These are phyloP conservation scores for Papilio dardanus DNA, from an alignment of 1,140 invertebrate genomes.

Conservation along the genomic window DNA sequence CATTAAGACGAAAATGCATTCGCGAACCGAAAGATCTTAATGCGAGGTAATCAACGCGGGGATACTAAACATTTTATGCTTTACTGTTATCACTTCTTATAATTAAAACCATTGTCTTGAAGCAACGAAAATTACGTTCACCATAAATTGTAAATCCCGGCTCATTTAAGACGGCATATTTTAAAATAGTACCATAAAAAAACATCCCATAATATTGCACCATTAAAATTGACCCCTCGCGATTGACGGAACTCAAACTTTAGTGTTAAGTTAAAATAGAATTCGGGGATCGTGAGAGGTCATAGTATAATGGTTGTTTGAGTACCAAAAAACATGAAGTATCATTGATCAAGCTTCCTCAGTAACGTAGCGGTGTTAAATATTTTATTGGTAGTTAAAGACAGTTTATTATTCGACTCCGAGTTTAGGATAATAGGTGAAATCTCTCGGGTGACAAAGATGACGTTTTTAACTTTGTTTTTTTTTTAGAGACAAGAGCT, in stretches of 20 bases:
- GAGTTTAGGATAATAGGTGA: constrained; percentile 75
- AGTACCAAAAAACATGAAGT: constrained; percentile 64
- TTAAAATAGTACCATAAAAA: constrained; percentile 76
- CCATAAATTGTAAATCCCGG: constrained; percentile 68
- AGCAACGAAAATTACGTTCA: constrained; percentile 66
- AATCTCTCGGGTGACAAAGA: constrained; percentile 70
- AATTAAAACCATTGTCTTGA: constrained; percentile 78
- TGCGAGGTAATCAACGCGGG: constrained; percentile 27
- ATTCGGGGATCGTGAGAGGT: constrained; percentile 40
- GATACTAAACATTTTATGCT: constrained; percentile 61
- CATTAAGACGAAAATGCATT: constrained; percentile 40
- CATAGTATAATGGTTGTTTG: constrained; percentile 52
- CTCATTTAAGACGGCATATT: constrained; percentile 71
- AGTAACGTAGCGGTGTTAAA: constrained; percentile 68
- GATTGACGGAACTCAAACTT: constrained; percentile 5
- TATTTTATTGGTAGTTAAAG: constrained; percentile 79
- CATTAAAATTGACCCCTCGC: constrained; percentile 54
- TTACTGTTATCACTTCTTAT: constrained; percentile 70
- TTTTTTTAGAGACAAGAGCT: constrained; percentile 24
- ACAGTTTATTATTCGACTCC: constrained; percentile 69
- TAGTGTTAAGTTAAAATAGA: constrained; percentile 26
- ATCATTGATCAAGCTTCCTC: constrained; percentile 64
- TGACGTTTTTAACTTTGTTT: constrained; percentile 50
- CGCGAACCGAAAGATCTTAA: constrained; percentile 31
- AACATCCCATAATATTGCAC: constrained; percentile 62